Evolutionary conservation across 2,797 vertebrate species (phyloP).

Genomic region (Amblyraja radiata): DNA sequence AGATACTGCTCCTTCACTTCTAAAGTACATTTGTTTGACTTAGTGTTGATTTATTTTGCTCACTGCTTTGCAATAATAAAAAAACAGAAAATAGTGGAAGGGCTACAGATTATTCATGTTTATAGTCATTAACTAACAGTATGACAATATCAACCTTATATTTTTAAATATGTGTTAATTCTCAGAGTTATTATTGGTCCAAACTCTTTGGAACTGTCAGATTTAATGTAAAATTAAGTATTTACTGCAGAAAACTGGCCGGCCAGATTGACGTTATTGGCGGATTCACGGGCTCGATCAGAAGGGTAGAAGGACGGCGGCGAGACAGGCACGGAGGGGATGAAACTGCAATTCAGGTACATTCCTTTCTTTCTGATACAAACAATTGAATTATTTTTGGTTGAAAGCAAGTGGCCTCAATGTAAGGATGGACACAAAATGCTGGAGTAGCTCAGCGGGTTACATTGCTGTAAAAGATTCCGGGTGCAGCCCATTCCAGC

Average conservation of each 20-base stretch:
- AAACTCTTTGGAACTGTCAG: constrained; percentile 24
- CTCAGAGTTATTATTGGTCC: neutral
- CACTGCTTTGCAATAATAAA: no score
- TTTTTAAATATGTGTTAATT: neutral
- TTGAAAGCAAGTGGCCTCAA: neutral
- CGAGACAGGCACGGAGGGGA: constrained; percentile 57
- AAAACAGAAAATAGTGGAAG: no score
- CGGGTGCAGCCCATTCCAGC: neutral
- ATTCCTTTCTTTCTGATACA: neutral
- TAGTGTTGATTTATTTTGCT: neutral
- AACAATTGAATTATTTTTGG: neutral
- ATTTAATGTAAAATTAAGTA: constrained; percentile 38
- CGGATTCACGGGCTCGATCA: constrained; percentile 57
- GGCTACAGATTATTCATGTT: no score
- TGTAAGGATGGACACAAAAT: neutral
- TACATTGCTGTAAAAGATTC: neutral
- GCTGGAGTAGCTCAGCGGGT: no score
- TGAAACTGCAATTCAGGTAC: constrained; percentile 59
- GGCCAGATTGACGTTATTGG: constrained; percentile 58
- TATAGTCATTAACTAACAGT: no score
- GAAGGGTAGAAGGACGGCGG: constrained; percentile 56
- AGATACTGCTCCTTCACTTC: neutral
- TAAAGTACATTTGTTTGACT: neutral
- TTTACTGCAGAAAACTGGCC: constrained; percentile 55
- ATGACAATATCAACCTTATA: no score